Base-by-base conservation (phyloP, 2,888 invertebrate genomes). In the Danaus chrysippus region DNA sequence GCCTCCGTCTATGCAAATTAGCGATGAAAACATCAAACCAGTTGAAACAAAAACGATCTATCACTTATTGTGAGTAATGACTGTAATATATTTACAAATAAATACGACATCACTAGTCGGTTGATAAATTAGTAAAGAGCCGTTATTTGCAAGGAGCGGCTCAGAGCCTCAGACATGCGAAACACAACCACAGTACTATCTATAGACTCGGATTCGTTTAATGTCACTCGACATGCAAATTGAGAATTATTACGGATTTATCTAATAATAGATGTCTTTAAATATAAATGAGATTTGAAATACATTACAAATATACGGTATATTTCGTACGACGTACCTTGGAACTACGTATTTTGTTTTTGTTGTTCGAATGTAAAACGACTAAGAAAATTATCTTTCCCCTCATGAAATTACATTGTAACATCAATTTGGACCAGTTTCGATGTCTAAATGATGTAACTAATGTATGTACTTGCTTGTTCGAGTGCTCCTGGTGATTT, bases 1-100 rank as follows among this genome's bases (percentile, higher is more conserved):
- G 62, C 64, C 62, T 65, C 46, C 58, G 17, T 23, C 49, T 59
- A 44, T 46, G 46, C 55, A 42, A 62, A 59, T 64, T 58, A 58
- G 43, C 44, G 43, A 53, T 62, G 56, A 42, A 61, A 53, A 62
- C 62, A 62, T 44, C 19, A 59, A 61, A 42, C 54, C 23, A 34
- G 52, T 57, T 13, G 54, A 41, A 61, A 59, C 53, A 17, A 17
- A 55, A 43, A 34, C 6, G 41, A 34, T 55, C 11, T 5, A 15
- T 55, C 10, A 55, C 34, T 41, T 42, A 15, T 55, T 42, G 13
- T 42, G 10, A 41, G 19, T 42, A 42, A 55, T 55, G 10, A 11
- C 34, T 55, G 19, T 19, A 52, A 17, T 17, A 52, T 46, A 46
- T 46, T 52, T 52, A 13, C 52, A 10, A 17, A n/a, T 13, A 52